Conservation (phyloP, 1,140 invertebrate genomes). For the Zaprionus nigranus region DNA sequence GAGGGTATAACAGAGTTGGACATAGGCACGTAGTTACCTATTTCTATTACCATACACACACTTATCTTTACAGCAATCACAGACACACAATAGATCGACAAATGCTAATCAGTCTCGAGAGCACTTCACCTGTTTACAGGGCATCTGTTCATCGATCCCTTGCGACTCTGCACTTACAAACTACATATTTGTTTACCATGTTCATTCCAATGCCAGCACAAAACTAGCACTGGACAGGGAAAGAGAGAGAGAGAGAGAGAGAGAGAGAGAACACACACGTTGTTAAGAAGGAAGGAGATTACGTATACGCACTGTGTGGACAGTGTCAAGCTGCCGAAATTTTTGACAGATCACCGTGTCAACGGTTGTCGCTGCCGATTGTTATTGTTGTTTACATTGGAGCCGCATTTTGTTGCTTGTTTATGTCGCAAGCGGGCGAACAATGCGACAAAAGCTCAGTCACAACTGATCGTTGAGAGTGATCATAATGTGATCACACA, state of each 20-base stretch:
- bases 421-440: constrained; percentile 10
- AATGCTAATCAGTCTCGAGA: neutral
- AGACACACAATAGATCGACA: neutral
- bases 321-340: constrained; percentile 59
- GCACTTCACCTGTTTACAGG: constrained; percentile 8
- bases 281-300: constrained; percentile 2
- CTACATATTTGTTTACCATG: constrained; percentile 33
- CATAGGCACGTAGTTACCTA: too few species aligned
- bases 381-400: constrained; percentile 51
- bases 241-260: too few species aligned
- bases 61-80: neutral
- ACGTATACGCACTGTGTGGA: constrained; percentile 39
- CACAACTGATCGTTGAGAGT: constrained; percentile 7
- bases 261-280: constrained; percentile 44
- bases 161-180: neutral
- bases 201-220: constrained; percentile 43
- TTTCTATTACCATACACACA: neutral
- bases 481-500: constrained; percentile 12
- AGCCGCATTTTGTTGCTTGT: constrained; percentile 45
- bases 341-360: constrained; percentile 73
- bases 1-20: neutral
- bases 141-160: constrained; percentile 6
- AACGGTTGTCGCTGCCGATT: constrained; percentile 44
- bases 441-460: constrained; percentile 26
- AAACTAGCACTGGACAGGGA: constrained; percentile 7